Base-by-base conservation (phyloP, 2,113 vertebrate genomes). In the Oncorhynchus gorbuscha region DNA sequence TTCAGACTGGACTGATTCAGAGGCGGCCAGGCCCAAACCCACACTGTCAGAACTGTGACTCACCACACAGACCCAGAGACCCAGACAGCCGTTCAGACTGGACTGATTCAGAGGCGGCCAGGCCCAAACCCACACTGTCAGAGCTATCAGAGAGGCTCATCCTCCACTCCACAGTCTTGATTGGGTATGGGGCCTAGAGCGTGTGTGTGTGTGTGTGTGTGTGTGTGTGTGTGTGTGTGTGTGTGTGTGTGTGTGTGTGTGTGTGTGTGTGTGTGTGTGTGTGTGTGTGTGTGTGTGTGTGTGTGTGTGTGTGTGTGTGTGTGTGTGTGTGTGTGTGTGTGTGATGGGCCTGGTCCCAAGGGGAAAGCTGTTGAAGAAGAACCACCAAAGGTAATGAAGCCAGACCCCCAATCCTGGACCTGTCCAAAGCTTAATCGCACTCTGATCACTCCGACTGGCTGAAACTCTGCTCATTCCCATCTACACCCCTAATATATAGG, bases 1-100 rank as follows among this genome's bases (percentile, higher is more conserved):
- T 45, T 45, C 24, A 13, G 64, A 58, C 70, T 8, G 18, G 59
- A n/a, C 6, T 22, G 20, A 62, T 62, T 62, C 59, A 62, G n/a
- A 24, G 24, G 64, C 76, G 51, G 24, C 26, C 76, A 55, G 64
- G 59, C 62, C n/a, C 28, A 79, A 45, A 72, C 16, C 26, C 8
- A 70, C 68, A 35, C 20, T 65, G 67, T 76, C 73, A 76, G 75
- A 45, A 20, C 74, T 77, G 14, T 39, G 13, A 69, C 28, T 28
- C 4, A 67, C 65, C 39, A 45, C 9, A 35, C 0, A 35, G 71
- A 72, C 68, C 45, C 73, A 84, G 51, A 75, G 71, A 72, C 64
- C 11, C 70, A 11, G 35, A 45, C 39, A 45, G 39, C 28, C 49
- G 20, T 45, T 45, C 24, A 13, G 64, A 58, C 70, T 8, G 18